Conservation (phyloP, 2,113 vertebrate species). For the Nycticryphes semicollaris region DNA sequence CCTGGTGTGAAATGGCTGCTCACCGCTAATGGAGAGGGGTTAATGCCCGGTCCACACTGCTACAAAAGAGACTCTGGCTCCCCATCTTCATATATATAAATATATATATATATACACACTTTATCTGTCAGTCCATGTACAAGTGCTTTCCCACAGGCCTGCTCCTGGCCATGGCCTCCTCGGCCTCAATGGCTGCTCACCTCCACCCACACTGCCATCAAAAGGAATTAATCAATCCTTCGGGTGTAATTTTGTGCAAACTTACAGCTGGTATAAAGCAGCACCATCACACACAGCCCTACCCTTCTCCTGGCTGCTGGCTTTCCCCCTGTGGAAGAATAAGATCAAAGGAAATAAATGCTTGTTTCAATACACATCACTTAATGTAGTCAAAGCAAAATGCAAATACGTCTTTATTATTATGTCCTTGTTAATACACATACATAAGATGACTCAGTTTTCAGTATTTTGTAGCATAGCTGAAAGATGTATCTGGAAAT, state of each 20-base stretch:
- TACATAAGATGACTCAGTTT: background rate
- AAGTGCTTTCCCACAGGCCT: background rate
- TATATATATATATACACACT: too few species aligned
- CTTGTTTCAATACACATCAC: background rate
- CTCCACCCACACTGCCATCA: background rate
- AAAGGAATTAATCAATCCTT: background rate
- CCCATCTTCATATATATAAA: background rate
- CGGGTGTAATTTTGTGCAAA: background rate
- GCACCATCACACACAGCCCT: background rate
- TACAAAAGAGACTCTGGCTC: background rate
- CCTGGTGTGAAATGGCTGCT: accelerated
- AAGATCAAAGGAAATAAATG: background rate
- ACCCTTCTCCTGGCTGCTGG: background rate
- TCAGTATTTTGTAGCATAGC: background rate
- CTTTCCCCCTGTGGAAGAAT: background rate
- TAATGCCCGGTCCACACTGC: accelerated
- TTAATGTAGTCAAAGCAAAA: background rate
- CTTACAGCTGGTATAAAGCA: background rate
- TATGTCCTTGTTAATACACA: background rate
- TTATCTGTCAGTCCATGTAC: background rate
- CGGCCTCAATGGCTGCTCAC: background rate
- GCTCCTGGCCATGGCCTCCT: background rate
- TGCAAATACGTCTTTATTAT: background rate
- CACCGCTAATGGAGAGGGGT: background rate
- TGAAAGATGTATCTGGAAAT: background rate